Evolutionary conservation across 2,797 vertebrate species (phyloP).

Genomic region (Cheirogaleus major): DNA sequence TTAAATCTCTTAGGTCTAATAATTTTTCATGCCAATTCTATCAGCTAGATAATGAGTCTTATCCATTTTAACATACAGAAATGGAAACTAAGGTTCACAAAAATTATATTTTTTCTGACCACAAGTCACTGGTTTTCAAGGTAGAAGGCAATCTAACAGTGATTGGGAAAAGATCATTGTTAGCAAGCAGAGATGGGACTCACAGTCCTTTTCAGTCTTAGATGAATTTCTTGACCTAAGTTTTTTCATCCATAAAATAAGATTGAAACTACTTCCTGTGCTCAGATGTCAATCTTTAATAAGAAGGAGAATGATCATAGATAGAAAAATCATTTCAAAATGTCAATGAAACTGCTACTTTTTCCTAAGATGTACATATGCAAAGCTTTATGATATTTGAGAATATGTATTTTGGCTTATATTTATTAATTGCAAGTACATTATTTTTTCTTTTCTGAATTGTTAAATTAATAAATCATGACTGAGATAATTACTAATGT

Average conservation of each 20-base stretch:
- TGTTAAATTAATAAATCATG: slow-evolving; percentile 32
- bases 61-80: not conserved
- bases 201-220: not conserved
- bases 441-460: not conserved
- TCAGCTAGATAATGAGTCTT: not conserved
- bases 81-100: not conserved
- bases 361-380: not conserved
- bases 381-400: not conserved
- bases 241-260: not conserved
- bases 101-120: not conserved
- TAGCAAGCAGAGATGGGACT: not conserved
- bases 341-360: not conserved
- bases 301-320: not conserved
- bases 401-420: not conserved
- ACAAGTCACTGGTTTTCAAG: not conserved
- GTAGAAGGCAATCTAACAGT: not conserved
- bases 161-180: not conserved
- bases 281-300: not conserved
- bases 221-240: not conserved
- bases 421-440: not conserved
- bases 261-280: not conserved
- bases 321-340: not conserved
- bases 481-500: slow-evolving; percentile 12
- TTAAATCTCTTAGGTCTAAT: not conserved
- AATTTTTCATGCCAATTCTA: not conserved